Evolutionary conservation across 2,797 vertebrate species (phyloP).

Genomic region (Sebastes melanostomus): DNA sequence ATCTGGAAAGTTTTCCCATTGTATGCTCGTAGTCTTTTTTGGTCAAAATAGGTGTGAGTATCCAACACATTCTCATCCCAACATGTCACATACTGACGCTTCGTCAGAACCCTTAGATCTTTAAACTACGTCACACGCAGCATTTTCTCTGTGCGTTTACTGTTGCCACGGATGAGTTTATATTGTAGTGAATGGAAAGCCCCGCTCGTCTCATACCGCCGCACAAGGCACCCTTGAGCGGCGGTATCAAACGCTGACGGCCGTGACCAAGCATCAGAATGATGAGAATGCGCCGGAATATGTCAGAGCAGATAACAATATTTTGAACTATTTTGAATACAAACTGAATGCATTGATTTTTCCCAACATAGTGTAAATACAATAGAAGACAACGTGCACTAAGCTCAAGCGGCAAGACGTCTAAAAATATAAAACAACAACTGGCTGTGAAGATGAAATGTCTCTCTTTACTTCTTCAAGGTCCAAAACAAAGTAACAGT

Average conservation of each 20-base stretch:
- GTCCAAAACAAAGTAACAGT: no score
- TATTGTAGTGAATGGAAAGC: no score
- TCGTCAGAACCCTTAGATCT: no score
- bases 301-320: background rate
- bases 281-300: background rate
- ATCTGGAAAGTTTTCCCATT: background rate
- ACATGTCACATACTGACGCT: no score
- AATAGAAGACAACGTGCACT: rapidly evolving
- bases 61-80: no score
- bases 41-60: background rate
- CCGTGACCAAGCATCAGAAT: no score
- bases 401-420: background rate
- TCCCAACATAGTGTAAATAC: background rate
- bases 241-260: no score
- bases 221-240: rapidly evolving
- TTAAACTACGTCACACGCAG: no score
- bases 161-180: no score
- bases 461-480: background rate
- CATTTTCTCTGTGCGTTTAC: no score
- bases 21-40: background rate
- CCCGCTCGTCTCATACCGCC: no score
- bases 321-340: background rate
- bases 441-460: background rate
- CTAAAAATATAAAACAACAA: background rate
- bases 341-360: background rate